A percentile compares a stretch with the other conserved stretches of the same genome.
Evolutionary conservation across 2,888 invertebrate genomes (phyloP).

Genomic region (Serrognathus titanus): DNA sequence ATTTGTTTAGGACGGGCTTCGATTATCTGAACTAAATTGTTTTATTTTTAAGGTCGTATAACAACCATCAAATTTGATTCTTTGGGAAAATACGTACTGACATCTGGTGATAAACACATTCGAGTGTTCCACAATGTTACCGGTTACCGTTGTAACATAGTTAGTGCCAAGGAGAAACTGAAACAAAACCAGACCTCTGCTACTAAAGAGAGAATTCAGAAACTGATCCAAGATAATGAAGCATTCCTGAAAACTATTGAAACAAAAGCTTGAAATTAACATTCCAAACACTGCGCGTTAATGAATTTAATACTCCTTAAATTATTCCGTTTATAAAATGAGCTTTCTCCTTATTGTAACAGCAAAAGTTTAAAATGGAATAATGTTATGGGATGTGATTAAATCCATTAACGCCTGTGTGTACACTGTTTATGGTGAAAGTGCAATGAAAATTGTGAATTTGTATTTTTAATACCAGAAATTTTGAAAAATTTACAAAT

Average conservation of each 20-base stretch:
- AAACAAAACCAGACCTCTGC: conserved; percentile 63
- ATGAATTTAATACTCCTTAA: not conserved
- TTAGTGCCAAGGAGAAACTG: conserved; percentile 52
- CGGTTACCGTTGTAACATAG: conserved; percentile 57
- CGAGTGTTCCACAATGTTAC: conserved; percentile 76
- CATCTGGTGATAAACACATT: conserved; percentile 72
- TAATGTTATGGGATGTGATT: no score
- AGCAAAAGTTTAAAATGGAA: no score
- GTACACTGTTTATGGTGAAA: no score
- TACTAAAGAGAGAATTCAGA: conserved; percentile 72
- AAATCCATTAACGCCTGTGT: no score
- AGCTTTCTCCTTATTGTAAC: no score
- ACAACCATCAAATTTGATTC: conserved; percentile 71
- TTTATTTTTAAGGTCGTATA: conserved; percentile 57
- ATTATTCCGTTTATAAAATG: not conserved
- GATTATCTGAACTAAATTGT: not conserved
- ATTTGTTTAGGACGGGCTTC: no score
- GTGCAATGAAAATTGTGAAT: not conserved
- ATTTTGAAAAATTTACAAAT: conserved; percentile 1
- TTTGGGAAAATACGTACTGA: conserved; percentile 68
- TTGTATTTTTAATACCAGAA: conserved; percentile 1
- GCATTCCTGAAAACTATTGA: conserved; percentile 39
- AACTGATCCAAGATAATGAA: conserved; percentile 63
- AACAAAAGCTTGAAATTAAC: conserved; percentile 4
- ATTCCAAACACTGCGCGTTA: not conserved